Evolutionary conservation across 2,888 invertebrate genomes (phyloP), one percentile per base, ranked within the genome.

Genomic region (Clostera curtula): DNA sequence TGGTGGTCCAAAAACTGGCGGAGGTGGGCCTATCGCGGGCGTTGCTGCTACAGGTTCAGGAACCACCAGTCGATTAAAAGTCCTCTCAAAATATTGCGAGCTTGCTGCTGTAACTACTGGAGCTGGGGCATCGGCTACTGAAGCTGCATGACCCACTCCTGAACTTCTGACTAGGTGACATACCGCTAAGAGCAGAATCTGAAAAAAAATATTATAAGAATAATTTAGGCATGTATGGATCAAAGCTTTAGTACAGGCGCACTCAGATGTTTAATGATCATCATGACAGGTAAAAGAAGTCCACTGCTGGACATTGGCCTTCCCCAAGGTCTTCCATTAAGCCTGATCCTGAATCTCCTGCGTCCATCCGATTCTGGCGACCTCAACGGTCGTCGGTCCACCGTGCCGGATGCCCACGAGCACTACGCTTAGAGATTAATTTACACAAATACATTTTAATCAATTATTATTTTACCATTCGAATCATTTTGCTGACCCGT

Each of bases 51-150:
- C 40, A 5, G 19, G 27, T 29, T 30, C 39, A 19, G 73, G 70
- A 5, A 70, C 66, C 2, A 83, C 64, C 19, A 79, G 55, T 13
- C 70, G 73, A 53, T 90, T 89, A 67, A 87, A 89, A 21, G 86
- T 89, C 40, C 89, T 85, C 26, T 89, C 85, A 43, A 90, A 82
- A 35, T 89, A 88, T 60, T 91, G 90, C 20, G 89, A 89, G 57
- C 90, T 90, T 29, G 87, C 85, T 1, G 90, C 87, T 0, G 90
- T 88, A 3, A 90, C 88, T 17, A 88, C 82, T 5, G 87, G 86
- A 1, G 83, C 82, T 5, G 87, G 86, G 1, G 83, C 76, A n/a
- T 48, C 31, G 2, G 41, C 57, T 11, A 44, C 41, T 3, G 59
- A 44, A n/a, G 30, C 34, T 1, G 39, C 46, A 3, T 57, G 66